Base-by-base conservation (phyloP, 1,140 invertebrate species). In the Pseudomyrmex pallidus region DNA sequence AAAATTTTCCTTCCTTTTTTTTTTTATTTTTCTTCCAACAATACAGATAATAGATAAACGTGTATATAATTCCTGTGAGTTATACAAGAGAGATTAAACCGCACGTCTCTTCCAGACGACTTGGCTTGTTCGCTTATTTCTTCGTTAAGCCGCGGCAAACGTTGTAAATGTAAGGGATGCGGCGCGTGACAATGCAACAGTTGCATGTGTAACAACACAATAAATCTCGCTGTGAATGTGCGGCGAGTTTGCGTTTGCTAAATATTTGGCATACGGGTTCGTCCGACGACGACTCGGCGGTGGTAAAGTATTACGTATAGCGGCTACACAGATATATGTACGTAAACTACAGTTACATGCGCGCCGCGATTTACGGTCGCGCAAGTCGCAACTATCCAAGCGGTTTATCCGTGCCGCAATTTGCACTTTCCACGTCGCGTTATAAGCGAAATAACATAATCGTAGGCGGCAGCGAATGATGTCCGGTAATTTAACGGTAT, bases 321-420 rank as follows among this genome's bases (percentile, higher is more conserved):
- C 54, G 12, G 15, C 22, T 74, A 57, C 70, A 20, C 3, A 44
- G 54, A 15, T 25, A 50, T 17, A 17, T 68, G n/a, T 35, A 56
- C 35, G 62, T 78, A 68, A 78, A 78, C 35, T 78, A 78, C 74
- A 78, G 64, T 78, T 78, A 78, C 54, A 15, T 22, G 52, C 54
- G 52, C 54, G 9, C 52, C 63, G 17, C 63, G 64, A 68, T 78
- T 78, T 78, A 78, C 64, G 74, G 20, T 68, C 64, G 52, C 25
- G 63, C 63, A 35, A 12, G 48, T 12, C 44, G 50, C 44, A 68
- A 68, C 64, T 57, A 78, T 68, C 74, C 9, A 46, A 57, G 35
- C 64, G 64, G 76, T 59, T 48, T 59, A 67, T 70, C 76, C 76
- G 64, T 20, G 35, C 64, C 64, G 44, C 76, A 68, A 78, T 78